Conservation (phyloP, 1,140 invertebrate species). For the Hyposmocoma kahamanoa region DNA sequence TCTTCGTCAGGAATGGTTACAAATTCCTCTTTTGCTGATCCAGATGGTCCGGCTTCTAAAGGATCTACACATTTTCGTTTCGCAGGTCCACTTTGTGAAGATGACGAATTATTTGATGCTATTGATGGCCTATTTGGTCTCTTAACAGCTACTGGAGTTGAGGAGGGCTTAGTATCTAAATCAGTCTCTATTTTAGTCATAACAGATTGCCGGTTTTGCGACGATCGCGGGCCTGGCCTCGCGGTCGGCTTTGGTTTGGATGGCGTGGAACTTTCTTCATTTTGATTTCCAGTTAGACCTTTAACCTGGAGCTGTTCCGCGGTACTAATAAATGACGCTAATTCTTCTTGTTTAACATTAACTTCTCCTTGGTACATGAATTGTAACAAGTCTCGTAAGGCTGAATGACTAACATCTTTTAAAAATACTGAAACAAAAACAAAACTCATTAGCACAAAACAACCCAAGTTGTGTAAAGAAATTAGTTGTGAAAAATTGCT, state of each 20-base stretch:
- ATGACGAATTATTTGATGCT: slow-evolving; percentile 72
- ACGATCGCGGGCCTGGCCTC: slow-evolving; percentile 73
- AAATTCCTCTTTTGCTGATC: slow-evolving; percentile 70
- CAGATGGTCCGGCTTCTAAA: slow-evolving; percentile 70
- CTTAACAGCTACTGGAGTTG: slow-evolving; percentile 74
- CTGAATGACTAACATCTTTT: slow-evolving; percentile 85
- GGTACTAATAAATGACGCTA: slow-evolving; percentile 87
- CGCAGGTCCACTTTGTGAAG: slow-evolving; percentile 71
- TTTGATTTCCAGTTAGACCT: slow-evolving; percentile 80
- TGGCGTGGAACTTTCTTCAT: slow-evolving; percentile 72
- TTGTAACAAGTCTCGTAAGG: slow-evolving; percentile 84
- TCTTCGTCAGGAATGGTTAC: slow-evolving; percentile 74
- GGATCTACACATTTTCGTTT: slow-evolving; percentile 74
- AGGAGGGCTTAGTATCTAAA: slow-evolving; percentile 73
- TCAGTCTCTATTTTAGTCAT: slow-evolving; percentile 55
- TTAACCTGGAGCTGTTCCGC: slow-evolving; percentile 90
- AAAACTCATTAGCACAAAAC: neutral
- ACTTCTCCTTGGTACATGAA: slow-evolving; percentile 93
- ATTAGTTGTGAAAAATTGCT: slow-evolving; percentile 13
- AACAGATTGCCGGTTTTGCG: slow-evolving; percentile 73
- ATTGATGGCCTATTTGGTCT: slow-evolving; percentile 74
- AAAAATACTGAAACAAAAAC: slow-evolving; percentile 80
- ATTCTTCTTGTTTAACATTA: slow-evolving; percentile 87
- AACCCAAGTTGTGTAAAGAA: slow-evolving; percentile 3
- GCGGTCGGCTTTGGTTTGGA: slow-evolving; percentile 74